phyloP scores from a whole-genome alignment of 2,797 vertebrate species.

The Oceanodroma leucorhoa region DNA sequence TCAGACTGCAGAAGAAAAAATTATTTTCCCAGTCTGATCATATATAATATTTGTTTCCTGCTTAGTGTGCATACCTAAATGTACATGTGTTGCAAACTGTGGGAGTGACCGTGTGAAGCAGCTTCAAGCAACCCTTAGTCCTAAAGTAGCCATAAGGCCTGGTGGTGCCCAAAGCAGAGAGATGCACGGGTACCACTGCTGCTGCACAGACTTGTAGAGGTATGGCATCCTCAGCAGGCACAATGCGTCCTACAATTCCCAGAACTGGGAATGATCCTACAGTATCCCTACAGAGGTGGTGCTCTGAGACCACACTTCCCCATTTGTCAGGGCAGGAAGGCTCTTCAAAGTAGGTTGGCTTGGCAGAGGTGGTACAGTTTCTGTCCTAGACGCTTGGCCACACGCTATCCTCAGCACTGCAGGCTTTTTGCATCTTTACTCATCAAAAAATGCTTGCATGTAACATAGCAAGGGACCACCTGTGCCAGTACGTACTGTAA shows the following conservation, averaged over 20 bases:
- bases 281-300: background rate
- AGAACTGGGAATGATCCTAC: background rate
- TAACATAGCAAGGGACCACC: background rate
- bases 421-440: background rate
- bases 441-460: background rate
- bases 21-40: background rate
- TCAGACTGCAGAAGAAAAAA: background rate
- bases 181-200: background rate
- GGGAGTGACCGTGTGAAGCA: background rate
- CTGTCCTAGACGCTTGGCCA: fast-evolving
- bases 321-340: background rate
- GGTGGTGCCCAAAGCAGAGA: background rate
- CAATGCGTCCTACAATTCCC: background rate
- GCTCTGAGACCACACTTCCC: background rate
- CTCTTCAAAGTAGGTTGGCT: background rate
- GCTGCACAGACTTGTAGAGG: background rate
- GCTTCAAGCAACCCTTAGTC: background rate
- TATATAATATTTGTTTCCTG: background rate
- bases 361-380: background rate
- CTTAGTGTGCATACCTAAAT: background rate
- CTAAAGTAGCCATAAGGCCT: background rate
- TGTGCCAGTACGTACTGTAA: background rate
- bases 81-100: background rate
- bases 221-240: background rate
- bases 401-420: fast-evolving